Conservation (phyloP, 23 tunicate genomes). For the Phallusia fumigata region DNA sequence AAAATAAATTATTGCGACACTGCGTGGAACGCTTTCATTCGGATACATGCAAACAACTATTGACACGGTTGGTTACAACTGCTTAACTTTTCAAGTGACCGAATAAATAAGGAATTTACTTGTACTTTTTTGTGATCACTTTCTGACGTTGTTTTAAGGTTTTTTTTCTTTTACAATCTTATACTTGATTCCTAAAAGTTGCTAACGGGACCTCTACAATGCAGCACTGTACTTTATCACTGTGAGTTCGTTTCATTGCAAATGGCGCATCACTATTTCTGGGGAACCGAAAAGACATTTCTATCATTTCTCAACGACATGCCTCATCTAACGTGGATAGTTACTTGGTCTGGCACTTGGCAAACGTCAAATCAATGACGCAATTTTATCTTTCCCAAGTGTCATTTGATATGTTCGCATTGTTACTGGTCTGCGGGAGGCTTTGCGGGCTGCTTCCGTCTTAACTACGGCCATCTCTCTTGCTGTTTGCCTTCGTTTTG, state of each 20-base stretch:
- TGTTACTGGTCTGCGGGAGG: neutral
- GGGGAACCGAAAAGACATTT: neutral
- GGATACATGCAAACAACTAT: neutral
- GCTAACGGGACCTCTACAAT: neutral
- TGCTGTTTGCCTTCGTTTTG: no score
- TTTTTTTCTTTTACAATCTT: no score
- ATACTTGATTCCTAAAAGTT: no score
- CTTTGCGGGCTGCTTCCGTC: constrained; percentile 5
- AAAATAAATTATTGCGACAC: no score
- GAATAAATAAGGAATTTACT: neutral
- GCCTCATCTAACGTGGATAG: constrained; percentile 16
- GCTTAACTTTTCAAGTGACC: neutral
- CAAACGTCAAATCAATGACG: constrained; percentile 8
- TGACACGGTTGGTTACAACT: neutral
- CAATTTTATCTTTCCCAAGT: constrained; percentile 7
- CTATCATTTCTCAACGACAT: constrained; percentile 6
- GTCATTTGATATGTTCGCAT: neutral
- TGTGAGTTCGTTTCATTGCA: neutral
- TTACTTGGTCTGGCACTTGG: constrained; percentile 7
- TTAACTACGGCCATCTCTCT: no score
- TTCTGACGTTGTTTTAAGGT: neutral
- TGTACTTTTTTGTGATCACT: neutral
- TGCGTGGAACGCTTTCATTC: no score
- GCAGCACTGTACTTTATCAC: neutral
- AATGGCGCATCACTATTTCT: neutral